Percentiles rank a stretch among this genome's conserved stretches.
phyloP scores from a whole-genome alignment of 1,140 invertebrate genomes.

The Procambarus virginalis region DNA sequence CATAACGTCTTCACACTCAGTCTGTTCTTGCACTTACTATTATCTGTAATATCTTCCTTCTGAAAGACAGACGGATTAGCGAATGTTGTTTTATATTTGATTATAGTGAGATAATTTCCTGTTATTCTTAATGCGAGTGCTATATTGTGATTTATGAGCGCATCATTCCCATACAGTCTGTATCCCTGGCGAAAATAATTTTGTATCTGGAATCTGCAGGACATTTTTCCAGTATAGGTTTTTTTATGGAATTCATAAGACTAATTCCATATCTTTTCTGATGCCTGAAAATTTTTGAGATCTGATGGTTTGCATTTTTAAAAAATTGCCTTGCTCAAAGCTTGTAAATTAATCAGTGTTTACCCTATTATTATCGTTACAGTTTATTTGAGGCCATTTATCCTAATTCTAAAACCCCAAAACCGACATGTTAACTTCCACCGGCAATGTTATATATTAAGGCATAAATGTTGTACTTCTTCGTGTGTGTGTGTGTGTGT shows the following conservation, averaged over 20 bases:
- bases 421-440: not conserved
- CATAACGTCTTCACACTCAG: not conserved
- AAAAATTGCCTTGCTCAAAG: not conserved
- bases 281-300: not conserved
- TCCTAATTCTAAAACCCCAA: not conserved
- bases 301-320: slow-evolving; percentile 2
- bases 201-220: slow-evolving; percentile 29
- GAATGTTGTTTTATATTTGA: not conserved
- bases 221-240: slow-evolving; percentile 26
- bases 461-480: not conserved
- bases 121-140: not conserved
- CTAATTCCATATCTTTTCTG: slow-evolving; percentile 43
- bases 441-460: not conserved
- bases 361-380: not conserved
- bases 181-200: not conserved
- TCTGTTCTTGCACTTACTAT: not conserved
- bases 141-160: not conserved
- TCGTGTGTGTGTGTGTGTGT: not conserved
- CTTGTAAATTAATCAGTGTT: not conserved
- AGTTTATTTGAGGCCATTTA: not conserved
- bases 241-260: slow-evolving; percentile 37
- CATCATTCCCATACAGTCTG: not conserved
- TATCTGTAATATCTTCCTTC: not conserved
- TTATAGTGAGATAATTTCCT: not conserved
- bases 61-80: no score